These are phyloP conservation scores for Homarus americanus DNA, from an alignment of 1,140 invertebrate genomes.

Conservation along the genomic window DNA sequence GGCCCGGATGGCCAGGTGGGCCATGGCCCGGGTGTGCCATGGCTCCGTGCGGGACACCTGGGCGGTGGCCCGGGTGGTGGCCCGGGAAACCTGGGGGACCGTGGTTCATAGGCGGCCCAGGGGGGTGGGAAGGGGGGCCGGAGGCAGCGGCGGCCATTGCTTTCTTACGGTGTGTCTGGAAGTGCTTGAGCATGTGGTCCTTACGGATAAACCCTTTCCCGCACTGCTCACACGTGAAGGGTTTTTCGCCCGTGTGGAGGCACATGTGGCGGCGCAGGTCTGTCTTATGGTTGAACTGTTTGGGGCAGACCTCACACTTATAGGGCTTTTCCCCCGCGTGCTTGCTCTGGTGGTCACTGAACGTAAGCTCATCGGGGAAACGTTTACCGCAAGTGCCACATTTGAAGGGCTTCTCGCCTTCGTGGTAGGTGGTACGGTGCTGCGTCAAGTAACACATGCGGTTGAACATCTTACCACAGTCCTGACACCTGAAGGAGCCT, in stretches of 20 bases:
- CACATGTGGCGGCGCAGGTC: conserved; percentile 93
- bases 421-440: conserved; percentile 93
- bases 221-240: conserved; percentile 89
- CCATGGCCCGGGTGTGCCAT: conserved; percentile 69
- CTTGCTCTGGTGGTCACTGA: conserved; percentile 86
- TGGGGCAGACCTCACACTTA: conserved; percentile 91
- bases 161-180: conserved; percentile 87
- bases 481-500: conserved; percentile 84
- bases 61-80: conserved; percentile 60
- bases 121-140: conserved; percentile 43
- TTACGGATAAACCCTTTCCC: conserved; percentile 94
- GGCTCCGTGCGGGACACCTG: conserved; percentile 49
- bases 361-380: conserved; percentile 84
- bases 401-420: conserved; percentile 90
- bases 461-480: conserved; percentile 91
- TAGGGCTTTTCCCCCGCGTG: conserved; percentile 92
- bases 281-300: conserved; percentile 94
- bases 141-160: conserved; percentile 63
- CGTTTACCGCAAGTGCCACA: conserved; percentile 91
- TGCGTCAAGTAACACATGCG: conserved; percentile 91
- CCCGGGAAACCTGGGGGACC: conserved; percentile 61
- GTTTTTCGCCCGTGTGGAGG: conserved; percentile 87
- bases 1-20: conserved; percentile 65
- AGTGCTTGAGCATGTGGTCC: conserved; percentile 96
- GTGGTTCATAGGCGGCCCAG: conserved; percentile 60